Evolutionary conservation across 2,888 invertebrate species (phyloP), one percentile per base, ranked within the genome.

Genomic region (Drosophila nigricruria): DNA sequence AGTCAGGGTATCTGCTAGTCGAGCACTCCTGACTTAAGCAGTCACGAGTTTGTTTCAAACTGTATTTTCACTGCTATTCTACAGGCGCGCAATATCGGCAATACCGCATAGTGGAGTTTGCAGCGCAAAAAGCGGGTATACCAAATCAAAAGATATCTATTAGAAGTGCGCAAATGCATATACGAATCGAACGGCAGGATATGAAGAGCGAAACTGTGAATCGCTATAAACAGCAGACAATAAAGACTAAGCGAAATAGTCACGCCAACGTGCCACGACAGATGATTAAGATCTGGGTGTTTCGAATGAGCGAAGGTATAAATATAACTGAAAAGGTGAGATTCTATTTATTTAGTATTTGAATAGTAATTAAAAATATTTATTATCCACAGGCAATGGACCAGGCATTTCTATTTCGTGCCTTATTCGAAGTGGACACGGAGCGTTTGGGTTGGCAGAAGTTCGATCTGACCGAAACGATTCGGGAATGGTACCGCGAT

Each of bases 101-200:
- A 58, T 97, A 97, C 93, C 95, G 96, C 66, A 94, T 97, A 85
- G 94, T 98, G 84, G 97, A 97, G 93, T 98, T 98, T 93, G 95
- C 96, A 63, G 95, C 96, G 90, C 95, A 95, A 77, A 94, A 94
- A 79, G 95, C 95, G 66, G 84, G 88, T 42, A 73, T 82, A 53
- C 86, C 87, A n/a, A 92, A 83, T 57, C 92, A 90, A 83, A 96
- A 96, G 81, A 94, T 97, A 80, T 94, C 95, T 79, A 96, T 97
- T 80, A 95, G 96, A 80, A 95, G 96, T 77, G 97, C 97, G 36
- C 95, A 96, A 82, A 94, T 98, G 78, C 96, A 97, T 96, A 95
- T 97, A 77, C 95, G 91, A 47, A 90, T 92, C 38, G 92, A 92
- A 23, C 83, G 66, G 27, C 68, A 68, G 77, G 43, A 77, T 59